A percentile compares a stretch with the other conserved stretches of the same genome.
Conservation (phyloP, 2,888 invertebrate genomes). For the Hirtodrosophila duncani region DNA sequence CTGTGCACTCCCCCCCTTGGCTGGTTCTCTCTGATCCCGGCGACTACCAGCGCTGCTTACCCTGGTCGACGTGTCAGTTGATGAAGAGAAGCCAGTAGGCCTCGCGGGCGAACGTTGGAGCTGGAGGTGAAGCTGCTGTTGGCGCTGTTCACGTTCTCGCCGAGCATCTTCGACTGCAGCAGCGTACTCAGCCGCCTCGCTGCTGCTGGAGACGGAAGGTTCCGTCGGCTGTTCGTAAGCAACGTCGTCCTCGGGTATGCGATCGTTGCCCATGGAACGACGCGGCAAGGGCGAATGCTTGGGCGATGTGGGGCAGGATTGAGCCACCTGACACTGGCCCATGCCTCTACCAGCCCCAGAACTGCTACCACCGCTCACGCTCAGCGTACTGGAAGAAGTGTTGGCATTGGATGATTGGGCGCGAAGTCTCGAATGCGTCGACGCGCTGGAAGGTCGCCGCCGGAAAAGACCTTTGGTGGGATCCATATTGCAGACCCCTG, state of each 20-base stretch:
- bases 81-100: slow-evolving; percentile 35
- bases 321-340: too few species aligned
- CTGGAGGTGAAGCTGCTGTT: slow-evolving; percentile 25
- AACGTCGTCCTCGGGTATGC: slow-evolving; percentile 76
- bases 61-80: slow-evolving; percentile 39
- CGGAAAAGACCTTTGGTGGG: slow-evolving; percentile 77
- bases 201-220: slow-evolving; percentile 51
- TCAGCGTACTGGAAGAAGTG: slow-evolving; percentile 45
- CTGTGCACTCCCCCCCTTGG: slow-evolving; percentile 27
- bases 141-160: slow-evolving; percentile 48
- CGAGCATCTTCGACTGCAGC: slow-evolving; percentile 69
- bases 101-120: slow-evolving; percentile 48
- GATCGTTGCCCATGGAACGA: slow-evolving; percentile 72
- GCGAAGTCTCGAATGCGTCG: slow-evolving; percentile 74
- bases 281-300: slow-evolving; percentile 75
- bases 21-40: too few species aligned
- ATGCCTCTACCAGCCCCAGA: slow-evolving; percentile 32
- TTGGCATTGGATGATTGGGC: slow-evolving; percentile 62
- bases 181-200: slow-evolving; percentile 74
- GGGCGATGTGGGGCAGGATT: slow-evolving; percentile 78
- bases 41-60: slow-evolving; percentile 61
- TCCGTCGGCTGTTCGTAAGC: slow-evolving; percentile 44
- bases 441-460: slow-evolving; percentile 76
- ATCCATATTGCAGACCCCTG: slow-evolving; percentile 78
- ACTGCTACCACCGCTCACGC: slow-evolving; percentile 34